These are phyloP conservation scores for Parotocinclus haroldoi DNA, from an alignment of 2,797 vertebrate genomes.

Conservation along the genomic window DNA sequence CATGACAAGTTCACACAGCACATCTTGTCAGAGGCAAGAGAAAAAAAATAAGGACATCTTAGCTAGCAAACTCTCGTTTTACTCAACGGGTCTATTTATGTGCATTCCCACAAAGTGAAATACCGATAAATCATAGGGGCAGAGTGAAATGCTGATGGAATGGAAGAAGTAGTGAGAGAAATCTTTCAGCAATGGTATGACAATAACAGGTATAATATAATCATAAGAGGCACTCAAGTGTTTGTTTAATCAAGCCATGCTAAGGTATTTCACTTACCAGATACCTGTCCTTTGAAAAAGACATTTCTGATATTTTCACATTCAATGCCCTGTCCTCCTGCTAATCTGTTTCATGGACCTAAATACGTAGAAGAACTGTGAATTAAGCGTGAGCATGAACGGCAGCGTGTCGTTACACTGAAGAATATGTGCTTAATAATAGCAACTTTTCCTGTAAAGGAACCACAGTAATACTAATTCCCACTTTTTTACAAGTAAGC, in stretches of 20 bases:
- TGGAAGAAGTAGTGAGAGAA: slow-evolving; percentile 7
- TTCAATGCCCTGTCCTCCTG: too few species aligned
- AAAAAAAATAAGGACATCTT: not conserved
- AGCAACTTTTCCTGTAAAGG: too few species aligned
- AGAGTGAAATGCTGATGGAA: slow-evolving; percentile 11
- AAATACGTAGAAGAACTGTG: too few species aligned
- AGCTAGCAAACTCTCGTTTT: not conserved
- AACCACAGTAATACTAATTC: too few species aligned
- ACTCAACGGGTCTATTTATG: not conserved
- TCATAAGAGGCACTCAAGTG: slow-evolving; percentile 11
- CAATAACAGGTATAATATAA: slow-evolving; percentile 19
- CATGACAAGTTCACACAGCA: not conserved
- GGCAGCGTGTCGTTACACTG: too few species aligned
- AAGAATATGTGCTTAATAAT: too few species aligned
- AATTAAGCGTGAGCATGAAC: too few species aligned
- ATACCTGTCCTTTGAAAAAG: too few species aligned
- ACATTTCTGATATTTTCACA: too few species aligned
- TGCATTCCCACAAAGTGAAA: not conserved
- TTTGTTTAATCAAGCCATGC: too few species aligned
- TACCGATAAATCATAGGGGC: not conserved
- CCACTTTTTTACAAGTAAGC: not conserved
- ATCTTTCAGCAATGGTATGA: slow-evolving; percentile 3
- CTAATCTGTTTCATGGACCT: too few species aligned
- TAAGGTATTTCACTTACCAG: too few species aligned
- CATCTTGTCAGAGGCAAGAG: not conserved